Percentiles rank a stretch among this genome's conserved stretches.
Evolutionary conservation across 1,140 invertebrate species (phyloP).

Genomic region (Acromyrmex heyeri): DNA sequence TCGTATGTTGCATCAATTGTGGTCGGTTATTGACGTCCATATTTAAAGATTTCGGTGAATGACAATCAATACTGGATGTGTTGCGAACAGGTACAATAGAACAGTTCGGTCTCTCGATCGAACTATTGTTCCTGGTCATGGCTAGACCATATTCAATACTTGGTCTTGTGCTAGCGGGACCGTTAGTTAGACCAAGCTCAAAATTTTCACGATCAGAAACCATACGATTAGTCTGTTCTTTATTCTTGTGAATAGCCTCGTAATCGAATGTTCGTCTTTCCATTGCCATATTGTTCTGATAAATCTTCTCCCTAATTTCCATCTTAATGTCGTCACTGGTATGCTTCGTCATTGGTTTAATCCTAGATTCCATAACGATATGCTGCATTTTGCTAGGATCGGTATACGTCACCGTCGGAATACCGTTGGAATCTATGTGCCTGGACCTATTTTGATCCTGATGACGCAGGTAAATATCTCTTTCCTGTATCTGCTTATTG

Average conservation of each 20-base stretch:
- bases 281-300: conserved; percentile 71
- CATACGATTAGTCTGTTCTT: conserved; percentile 46
- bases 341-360: conserved; percentile 69
- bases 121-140: conserved; percentile 47
- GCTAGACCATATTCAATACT: conserved; percentile 60
- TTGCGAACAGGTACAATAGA: conserved; percentile 38
- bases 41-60: conserved; percentile 71
- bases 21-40: conserved; percentile 63
- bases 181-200: conserved; percentile 50
- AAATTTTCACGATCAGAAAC: conserved; percentile 64
- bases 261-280: conserved; percentile 75
- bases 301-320: conserved; percentile 74
- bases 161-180: conserved; percentile 18
- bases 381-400: conserved; percentile 79
- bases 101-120: conserved; percentile 64
- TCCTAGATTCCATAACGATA: conserved; percentile 66
- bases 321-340: conserved; percentile 72
- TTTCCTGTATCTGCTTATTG: conserved; percentile 75
- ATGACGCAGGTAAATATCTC: conserved; percentile 77
- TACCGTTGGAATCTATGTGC: conserved; percentile 65
- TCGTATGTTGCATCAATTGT: conserved; percentile 36
- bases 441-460: conserved; percentile 62
- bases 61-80: conserved; percentile 47
- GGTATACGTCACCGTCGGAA: conserved; percentile 79
- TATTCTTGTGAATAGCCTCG: conserved; percentile 73